Evolutionary conservation across 2,113 vertebrate species (phyloP).

Genomic region (Ictidomys tridecemlineatus): DNA sequence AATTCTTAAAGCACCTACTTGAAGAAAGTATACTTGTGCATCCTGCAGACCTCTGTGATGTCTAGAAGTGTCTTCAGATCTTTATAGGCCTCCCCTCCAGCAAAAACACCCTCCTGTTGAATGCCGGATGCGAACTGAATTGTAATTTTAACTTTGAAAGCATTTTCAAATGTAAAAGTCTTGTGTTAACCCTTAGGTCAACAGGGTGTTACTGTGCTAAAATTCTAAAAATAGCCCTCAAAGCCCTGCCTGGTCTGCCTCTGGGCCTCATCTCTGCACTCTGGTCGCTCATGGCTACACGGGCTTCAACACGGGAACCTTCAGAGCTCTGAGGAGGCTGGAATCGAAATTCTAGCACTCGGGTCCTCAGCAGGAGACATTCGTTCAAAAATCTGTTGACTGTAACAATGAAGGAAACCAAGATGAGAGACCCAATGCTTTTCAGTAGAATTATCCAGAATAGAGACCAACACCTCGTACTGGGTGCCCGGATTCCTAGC

Average conservation of each 20-base stretch:
- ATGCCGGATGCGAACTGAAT: neutral
- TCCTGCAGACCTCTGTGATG: neutral
- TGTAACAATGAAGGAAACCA: neutral
- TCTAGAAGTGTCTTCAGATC: neutral
- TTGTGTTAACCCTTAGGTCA: neutral
- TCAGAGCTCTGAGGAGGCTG: neutral
- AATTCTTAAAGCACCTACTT: neutral
- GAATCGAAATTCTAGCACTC: neutral
- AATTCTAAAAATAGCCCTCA: neutral
- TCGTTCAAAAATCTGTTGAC: neutral
- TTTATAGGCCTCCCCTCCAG: neutral
- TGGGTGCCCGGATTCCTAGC: neutral
- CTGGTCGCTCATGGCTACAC: neutral
- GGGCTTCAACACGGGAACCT: neutral
- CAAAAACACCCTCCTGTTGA: neutral
- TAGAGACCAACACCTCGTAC: neutral
- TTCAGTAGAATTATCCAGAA: neutral
- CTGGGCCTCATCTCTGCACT: neutral
- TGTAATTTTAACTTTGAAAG: slow-evolving; percentile 30
- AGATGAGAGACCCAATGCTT: neutral
- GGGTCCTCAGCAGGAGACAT: neutral
- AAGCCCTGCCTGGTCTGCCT: neutral
- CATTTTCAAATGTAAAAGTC: neutral
- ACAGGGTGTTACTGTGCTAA: neutral
- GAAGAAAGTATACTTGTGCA: neutral